Evolutionary conservation across 53 echinoderm and acorn worm species (phyloP).

Genomic region (Echinometra lucunter): DNA sequence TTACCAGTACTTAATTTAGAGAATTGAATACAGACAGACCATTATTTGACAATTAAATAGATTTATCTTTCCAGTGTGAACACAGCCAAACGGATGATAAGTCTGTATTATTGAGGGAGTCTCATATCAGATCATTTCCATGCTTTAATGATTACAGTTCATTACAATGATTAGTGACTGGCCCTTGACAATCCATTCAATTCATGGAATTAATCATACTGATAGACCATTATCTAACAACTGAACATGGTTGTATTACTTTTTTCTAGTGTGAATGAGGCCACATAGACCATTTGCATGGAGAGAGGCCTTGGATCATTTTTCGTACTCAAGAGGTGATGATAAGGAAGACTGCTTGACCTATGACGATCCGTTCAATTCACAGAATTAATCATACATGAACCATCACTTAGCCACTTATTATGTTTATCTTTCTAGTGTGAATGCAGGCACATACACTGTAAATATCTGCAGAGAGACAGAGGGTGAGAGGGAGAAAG

Average conservation of each 20-base stretch:
- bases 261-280: neutral
- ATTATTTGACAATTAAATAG: too few relatives aligned
- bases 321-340: conserved; percentile 2
- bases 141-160: neutral
- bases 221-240: too few relatives aligned
- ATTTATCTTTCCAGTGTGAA: too few relatives aligned
- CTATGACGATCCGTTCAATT: neutral
- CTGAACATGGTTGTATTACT: neutral
- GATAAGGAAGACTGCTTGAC: neutral
- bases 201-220: neutral
- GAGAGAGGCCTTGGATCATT: neutral
- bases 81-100: neutral
- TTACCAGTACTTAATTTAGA: too few relatives aligned
- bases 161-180: neutral
- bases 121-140: neutral
- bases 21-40: too few relatives aligned
- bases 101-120: too few relatives aligned
- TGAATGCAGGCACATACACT: neutral
- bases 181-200: neutral
- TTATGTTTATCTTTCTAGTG: neutral
- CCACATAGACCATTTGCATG: neutral
- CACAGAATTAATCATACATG: neutral
- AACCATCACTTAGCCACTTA: too few relatives aligned
- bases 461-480: neutral
- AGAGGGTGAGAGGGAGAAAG: too few relatives aligned